Evolutionary conservation across 2,113 vertebrate genomes (phyloP).

Genomic region (Thomomys bottae): DNA sequence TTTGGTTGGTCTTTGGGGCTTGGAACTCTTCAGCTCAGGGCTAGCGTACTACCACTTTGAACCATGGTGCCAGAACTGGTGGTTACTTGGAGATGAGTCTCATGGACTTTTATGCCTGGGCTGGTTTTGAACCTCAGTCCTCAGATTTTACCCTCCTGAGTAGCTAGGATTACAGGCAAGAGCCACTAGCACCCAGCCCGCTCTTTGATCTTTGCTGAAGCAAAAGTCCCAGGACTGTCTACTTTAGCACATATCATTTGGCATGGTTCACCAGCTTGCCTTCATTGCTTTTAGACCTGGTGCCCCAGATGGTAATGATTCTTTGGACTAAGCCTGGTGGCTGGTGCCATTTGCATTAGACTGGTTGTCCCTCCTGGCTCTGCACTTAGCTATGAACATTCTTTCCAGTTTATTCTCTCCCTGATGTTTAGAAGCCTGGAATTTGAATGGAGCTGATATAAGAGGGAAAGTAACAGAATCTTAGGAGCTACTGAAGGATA

Average conservation of each 20-base stretch:
- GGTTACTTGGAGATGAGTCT: too few species aligned
- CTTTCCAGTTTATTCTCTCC: not conserved
- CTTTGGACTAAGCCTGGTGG: not conserved
- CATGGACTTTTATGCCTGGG: too few species aligned
- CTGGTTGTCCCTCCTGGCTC: not conserved
- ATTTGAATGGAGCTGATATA: not conserved
- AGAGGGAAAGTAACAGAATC: not conserved
- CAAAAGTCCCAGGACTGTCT: not conserved
- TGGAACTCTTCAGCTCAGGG: too few species aligned
- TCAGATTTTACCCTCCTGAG: too few species aligned
- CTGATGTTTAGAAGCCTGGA: not conserved
- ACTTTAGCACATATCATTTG: not conserved
- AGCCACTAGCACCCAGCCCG: too few species aligned
- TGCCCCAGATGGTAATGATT: not conserved
- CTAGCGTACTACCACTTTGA: too few species aligned
- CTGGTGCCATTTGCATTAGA: not conserved
- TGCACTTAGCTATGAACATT: not conserved
- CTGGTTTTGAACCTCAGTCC: too few species aligned
- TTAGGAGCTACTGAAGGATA: not conserved
- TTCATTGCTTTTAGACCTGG: not conserved
- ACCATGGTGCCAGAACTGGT: too few species aligned
- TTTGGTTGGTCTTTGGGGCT: too few species aligned
- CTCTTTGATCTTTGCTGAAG: slow-evolving; percentile 40
- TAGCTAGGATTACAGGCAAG: too few species aligned
- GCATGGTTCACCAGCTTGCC: slow-evolving; percentile 19